phyloP scores from a whole-genome alignment of 2,888 invertebrate species.

The Disparrhopalites patrizii region DNA sequence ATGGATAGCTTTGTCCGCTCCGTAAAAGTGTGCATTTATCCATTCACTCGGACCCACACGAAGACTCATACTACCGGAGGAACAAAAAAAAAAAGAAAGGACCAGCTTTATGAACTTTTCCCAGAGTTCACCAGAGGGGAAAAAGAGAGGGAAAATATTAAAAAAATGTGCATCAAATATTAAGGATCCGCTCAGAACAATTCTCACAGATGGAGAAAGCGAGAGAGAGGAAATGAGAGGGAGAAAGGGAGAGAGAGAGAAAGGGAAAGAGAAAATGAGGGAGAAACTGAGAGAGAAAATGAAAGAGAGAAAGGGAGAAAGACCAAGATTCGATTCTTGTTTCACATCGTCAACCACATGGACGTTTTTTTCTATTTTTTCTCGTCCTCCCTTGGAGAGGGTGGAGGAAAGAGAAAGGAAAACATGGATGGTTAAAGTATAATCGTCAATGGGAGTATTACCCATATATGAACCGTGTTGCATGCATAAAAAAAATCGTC shows the following conservation, averaged over 20 bases:
- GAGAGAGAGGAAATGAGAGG: too few relatives aligned
- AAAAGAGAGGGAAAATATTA: not conserved
- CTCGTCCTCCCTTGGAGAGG: not conserved
- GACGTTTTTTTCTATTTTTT: not conserved
- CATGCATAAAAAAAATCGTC: too few relatives aligned
- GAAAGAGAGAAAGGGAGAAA: not conserved
- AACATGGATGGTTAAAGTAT: not conserved
- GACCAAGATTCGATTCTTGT: not conserved
- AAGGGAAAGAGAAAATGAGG: not conserved
- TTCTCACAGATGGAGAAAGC: too few relatives aligned
- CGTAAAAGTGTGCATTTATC: too few relatives aligned
- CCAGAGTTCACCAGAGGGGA: too few relatives aligned
- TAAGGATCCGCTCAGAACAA: not conserved
- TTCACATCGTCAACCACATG: not conserved
- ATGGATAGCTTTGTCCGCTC: too few relatives aligned
- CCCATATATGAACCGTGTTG: too few relatives aligned
- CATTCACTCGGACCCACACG: too few relatives aligned
- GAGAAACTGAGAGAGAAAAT: too few relatives aligned
- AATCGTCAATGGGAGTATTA: not conserved
- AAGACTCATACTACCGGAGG: too few relatives aligned
- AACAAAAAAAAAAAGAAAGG: too few relatives aligned
- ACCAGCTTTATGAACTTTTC: too few relatives aligned
- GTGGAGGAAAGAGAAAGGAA: not conserved
- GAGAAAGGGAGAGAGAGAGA: not conserved
- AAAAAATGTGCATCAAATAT: constrained; percentile 3